Evolutionary conservation across 1,140 invertebrate genomes (phyloP), one percentile per base, ranked within the genome.

Genomic region (Trichomalopsis sarcophagae): DNA sequence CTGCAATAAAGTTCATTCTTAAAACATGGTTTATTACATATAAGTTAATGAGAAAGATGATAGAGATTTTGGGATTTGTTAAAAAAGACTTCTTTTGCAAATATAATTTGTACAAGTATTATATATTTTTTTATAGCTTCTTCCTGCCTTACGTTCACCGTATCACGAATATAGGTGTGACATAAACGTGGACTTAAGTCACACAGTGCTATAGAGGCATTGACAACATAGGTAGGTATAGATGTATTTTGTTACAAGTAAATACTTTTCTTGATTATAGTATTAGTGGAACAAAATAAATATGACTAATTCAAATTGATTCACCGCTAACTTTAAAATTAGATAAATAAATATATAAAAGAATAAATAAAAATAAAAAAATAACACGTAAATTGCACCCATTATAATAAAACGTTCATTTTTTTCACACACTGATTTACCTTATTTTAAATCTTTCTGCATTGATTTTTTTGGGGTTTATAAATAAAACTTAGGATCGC

Each of bases 401-500:
- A 76, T 36, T 36, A 44, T 82, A 83, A 81, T 62, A 75, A 10
- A 82, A 76, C 44, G 55, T 76, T 76, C 33, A 83, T 76, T 83
- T 83, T 82, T 71, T 83, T 83, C 5, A 83, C 7, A 80, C 75
- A 27, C 68, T 73, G 44, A 89, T 88, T 89, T 89, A 89, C 87
- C 88, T 89, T 88, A 80, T 75, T 69, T n/a, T 21, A 84, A 21
- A 86, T 62, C 50, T 86, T 89, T 89, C 87, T 83, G 84, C 85
- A 84, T 88, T 83, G 87, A 80, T 83, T 86, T 87, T 86, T 87
- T 86, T 87, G 88, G 87, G 36, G 84, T 87, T 88, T 87, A 87
- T 44, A 78, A 89, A 88, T 88, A 88, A 88, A 89, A 85, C 88
- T 87, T 86, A 86, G 71, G 89, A 87, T 87, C 85, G 73, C 79